Evolutionary conservation across 2,888 invertebrate genomes (phyloP).

Genomic region (Busseola fusca): DNA sequence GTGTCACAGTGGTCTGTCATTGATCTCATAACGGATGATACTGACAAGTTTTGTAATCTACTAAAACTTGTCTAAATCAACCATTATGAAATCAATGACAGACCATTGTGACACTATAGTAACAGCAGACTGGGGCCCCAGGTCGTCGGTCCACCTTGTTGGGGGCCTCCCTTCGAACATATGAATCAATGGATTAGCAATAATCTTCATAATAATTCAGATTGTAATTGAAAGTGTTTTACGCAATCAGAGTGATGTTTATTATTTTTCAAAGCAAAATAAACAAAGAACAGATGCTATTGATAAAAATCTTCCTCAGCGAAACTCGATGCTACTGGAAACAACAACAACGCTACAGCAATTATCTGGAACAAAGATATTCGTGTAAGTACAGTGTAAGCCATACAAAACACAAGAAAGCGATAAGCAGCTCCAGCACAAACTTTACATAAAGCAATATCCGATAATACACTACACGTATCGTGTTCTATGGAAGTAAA

Average conservation of each 20-base stretch:
- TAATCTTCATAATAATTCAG: not conserved
- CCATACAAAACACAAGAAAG: conserved; percentile 26
- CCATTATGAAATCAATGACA: too few species aligned
- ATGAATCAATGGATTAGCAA: not conserved
- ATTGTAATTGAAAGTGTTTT: not conserved
- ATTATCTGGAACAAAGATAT: conserved; percentile 30
- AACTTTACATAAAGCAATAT: conserved; percentile 43
- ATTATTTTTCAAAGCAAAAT: not conserved
- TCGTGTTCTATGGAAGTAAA: conserved; percentile 31
- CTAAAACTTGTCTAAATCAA: too few species aligned
- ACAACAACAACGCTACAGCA: conserved; percentile 13
- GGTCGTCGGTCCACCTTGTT: too few species aligned
- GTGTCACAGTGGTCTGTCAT: too few species aligned
- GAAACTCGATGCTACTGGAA: conserved; percentile 1
- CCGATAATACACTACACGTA: conserved; percentile 27
- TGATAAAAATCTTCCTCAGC: not conserved
- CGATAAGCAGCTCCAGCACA: conserved; percentile 24
- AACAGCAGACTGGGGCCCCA: too few species aligned
- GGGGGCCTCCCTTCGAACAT: too few species aligned
- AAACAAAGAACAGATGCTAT: not conserved
- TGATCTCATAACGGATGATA: too few species aligned
- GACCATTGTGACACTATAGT: too few species aligned
- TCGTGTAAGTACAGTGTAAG: conserved; percentile 26
- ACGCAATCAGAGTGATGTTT: not conserved
- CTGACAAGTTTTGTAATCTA: too few species aligned